A percentile compares a stretch with the other conserved stretches of the same genome.
Evolutionary conservation across 2,888 invertebrate genomes (phyloP).

Genomic region (Dilophus febrilis): DNA sequence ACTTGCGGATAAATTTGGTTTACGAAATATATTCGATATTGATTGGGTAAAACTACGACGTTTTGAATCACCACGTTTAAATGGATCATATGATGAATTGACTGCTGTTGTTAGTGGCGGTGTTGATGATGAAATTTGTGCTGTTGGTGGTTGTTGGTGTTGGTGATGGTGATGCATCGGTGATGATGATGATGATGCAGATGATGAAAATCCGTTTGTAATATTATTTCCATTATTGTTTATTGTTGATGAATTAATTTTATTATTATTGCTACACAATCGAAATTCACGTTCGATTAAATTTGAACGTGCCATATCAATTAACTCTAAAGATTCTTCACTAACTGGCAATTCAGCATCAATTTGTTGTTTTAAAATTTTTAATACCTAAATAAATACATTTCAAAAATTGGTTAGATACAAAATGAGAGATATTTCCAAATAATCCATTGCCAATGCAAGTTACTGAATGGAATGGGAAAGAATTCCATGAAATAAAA

Average conservation of each 20-base stretch:
- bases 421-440: too few species aligned
- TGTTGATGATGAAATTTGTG: slow-evolving; percentile 24
- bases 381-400: slow-evolving; percentile 40
- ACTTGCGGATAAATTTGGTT: slow-evolving; percentile 26
- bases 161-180: too few species aligned
- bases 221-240: slow-evolving; percentile 33
- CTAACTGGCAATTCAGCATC: slow-evolving; percentile 51
- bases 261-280: slow-evolving; percentile 47
- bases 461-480: neutral
- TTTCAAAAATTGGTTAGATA: too few species aligned
- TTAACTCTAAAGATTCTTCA: slow-evolving; percentile 39
- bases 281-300: slow-evolving; percentile 64
- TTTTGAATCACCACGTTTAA: slow-evolving; percentile 49
- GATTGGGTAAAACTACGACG: slow-evolving; percentile 59
- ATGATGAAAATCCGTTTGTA: slow-evolving; percentile 14
- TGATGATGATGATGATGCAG: too few species aligned
- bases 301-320: slow-evolving; percentile 62
- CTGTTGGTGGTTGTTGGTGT: slow-evolving; percentile 19
- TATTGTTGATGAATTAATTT: neutral
- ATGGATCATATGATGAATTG: slow-evolving; percentile 33
- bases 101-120: slow-evolving; percentile 26
- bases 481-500: neutral
- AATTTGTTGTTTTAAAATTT: slow-evolving; percentile 67
- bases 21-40: slow-evolving; percentile 56
- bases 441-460: neutral